These are phyloP conservation scores for Tichodroma muraria DNA, from an alignment of 2,113 vertebrate species.

Conservation along the genomic window DNA sequence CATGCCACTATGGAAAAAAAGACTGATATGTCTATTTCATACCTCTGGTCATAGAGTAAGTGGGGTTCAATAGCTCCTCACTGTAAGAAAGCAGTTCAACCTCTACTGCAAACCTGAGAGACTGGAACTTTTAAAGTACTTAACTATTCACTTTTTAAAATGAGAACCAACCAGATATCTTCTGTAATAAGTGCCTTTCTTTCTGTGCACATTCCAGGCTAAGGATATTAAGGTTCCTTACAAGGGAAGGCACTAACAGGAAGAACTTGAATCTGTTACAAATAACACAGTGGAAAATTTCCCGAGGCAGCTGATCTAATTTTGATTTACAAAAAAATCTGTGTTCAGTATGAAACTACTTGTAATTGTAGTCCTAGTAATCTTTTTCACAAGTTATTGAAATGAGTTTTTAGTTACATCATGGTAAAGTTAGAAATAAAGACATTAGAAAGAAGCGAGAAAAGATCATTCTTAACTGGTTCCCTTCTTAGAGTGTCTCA, in stretches of 20 bases:
- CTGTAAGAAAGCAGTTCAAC: not conserved
- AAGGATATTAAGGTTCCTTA: not conserved
- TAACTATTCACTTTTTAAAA: not conserved
- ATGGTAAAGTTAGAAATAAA: not conserved
- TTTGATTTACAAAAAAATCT: slow-evolving; percentile 25
- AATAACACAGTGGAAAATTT: slow-evolving; percentile 26
- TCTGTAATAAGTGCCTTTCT: not conserved
- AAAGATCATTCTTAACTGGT: not conserved
- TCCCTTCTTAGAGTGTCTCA: not conserved
- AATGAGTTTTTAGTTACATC: not conserved
- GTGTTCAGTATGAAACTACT: not conserved
- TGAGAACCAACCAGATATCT: not conserved
- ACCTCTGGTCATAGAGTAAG: not conserved
- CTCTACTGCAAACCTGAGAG: not conserved
- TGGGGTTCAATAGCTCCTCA: not conserved
- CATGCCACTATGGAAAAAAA: not conserved
- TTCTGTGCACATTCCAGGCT: not conserved
- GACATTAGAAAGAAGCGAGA: not conserved
- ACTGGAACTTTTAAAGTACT: not conserved
- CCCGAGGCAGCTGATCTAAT: not conserved
- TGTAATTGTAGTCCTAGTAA: not conserved
- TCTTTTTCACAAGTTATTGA: not conserved
- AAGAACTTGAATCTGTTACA: not conserved
- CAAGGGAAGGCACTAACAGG: not conserved
- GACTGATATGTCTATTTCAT: not conserved